Base-by-base conservation (phyloP, 2,888 invertebrate species). In the Hesperia comma region DNA sequence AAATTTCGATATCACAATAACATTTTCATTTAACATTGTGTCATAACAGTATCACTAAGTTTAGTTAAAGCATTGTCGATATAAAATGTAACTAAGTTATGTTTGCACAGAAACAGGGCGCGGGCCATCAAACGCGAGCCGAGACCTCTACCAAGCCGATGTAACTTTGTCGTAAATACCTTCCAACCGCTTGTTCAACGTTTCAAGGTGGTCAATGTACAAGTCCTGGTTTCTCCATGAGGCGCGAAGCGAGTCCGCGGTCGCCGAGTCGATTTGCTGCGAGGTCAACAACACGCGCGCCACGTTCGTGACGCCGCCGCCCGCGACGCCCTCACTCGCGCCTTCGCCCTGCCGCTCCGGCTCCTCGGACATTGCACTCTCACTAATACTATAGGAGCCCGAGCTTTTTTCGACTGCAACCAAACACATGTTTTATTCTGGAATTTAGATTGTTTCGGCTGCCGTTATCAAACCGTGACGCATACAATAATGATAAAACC, bases 161-260 rank as follows among this genome's bases (percentile, higher is more conserved):
- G 78, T 75, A 80, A 88, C 88, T 84, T 76, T 89, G 86, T 86
- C 90, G 86, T 93, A 91, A 94, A 94, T 96, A 96, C 96, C 96
- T 95, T 96, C 96, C 94, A 95, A 94, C 93, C 94, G 94, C 92
- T 95, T 93, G 88, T 94, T 93, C 93, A 95, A 95, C 77, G 95
- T 93, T 94, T 96, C 96, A 88, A 96, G 94, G 82, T 94, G 93
- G 85, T 95, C 95, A 90, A 96, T 94, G 93, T 95, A 96, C 83
- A 93, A 94, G 90, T 96, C 96, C 94, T 96, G 96, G 86, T 94
- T 94, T 87, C 93, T 94, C 96, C 96, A 96, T 81, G 95, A 94
- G 85, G 94, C 92, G 78, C 94, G 93, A 85, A 96, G 94, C 79
- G 95, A 95, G 76, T 95, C 94, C 80, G 93, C 93, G 75, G 94